A percentile compares a stretch with the other conserved stretches of the same genome.
These are phyloP conservation scores for Clupea harengus DNA, from an alignment of 2,113 vertebrate species.

Conservation along the genomic window DNA sequence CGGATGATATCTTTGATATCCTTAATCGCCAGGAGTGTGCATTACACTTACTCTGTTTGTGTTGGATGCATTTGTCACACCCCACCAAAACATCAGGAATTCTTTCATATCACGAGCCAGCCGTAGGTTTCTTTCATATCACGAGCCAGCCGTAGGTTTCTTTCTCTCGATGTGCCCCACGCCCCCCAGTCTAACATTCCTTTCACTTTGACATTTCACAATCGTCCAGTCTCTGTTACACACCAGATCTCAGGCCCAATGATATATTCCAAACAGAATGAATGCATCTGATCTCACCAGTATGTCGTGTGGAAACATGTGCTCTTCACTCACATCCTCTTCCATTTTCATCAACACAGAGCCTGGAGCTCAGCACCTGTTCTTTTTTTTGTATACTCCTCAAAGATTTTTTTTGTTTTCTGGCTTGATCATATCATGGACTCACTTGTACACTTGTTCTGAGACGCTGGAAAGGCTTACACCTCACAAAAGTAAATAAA, in stretches of 20 bases:
- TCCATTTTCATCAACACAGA: not conserved
- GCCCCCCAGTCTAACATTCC: not conserved
- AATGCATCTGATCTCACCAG: constrained; percentile 10
- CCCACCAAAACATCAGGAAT: constrained; percentile 43
- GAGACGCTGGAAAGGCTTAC: too few species aligned
- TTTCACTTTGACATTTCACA: not conserved
- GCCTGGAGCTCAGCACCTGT: not conserved
- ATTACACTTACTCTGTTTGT: constrained; percentile 40
- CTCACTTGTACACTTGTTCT: too few species aligned
- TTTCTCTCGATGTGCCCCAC: constrained; percentile 28
- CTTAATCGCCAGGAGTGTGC: not conserved
- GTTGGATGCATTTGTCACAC: constrained; percentile 39
- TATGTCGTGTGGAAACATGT: not conserved
- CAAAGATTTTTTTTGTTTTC: too few species aligned
- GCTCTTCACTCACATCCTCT: not conserved
- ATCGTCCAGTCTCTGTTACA: constrained; percentile 14
- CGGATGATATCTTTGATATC: not conserved
- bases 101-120: constrained; percentile 37
- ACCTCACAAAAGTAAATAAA: too few species aligned
- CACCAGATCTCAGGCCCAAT: constrained; percentile 5
- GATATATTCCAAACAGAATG: constrained; percentile 25
- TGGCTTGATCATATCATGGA: not conserved
- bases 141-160: constrained; percentile 35
- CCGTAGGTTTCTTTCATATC: constrained; percentile 36
- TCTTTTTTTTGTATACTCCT: not conserved